These are phyloP conservation scores for Harpegnathos saltator DNA, from an alignment of 1,140 invertebrate species.

Conservation along the genomic window DNA sequence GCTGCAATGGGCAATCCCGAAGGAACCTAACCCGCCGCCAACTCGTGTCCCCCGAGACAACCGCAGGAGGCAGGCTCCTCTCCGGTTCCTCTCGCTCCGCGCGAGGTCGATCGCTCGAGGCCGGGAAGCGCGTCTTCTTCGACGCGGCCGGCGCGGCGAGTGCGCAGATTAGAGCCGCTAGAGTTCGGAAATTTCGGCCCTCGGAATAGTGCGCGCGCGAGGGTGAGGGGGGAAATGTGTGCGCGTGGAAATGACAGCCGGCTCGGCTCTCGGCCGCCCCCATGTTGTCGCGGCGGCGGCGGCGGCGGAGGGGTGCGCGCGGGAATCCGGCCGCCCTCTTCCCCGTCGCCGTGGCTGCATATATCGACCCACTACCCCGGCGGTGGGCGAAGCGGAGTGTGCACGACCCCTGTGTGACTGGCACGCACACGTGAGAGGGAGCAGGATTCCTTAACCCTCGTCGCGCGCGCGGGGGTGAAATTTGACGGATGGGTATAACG, in stretches of 20 bases:
- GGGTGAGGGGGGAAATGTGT: too few relatives aligned
- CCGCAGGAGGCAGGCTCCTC: too few relatives aligned
- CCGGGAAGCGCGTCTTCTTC: slow-evolving; percentile 30
- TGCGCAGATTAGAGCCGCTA: slow-evolving; percentile 11
- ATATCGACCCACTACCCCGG: slow-evolving; percentile 57
- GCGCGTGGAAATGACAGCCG: slow-evolving; percentile 59
- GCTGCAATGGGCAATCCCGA: background rate
- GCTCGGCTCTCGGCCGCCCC: slow-evolving; percentile 48
- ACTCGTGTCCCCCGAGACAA: too few relatives aligned
- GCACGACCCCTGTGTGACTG: slow-evolving; percentile 57
- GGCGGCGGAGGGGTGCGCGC: slow-evolving; percentile 18
- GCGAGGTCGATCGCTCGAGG: too few relatives aligned
- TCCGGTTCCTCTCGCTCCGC: too few relatives aligned
- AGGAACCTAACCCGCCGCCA: background rate
- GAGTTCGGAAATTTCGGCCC: slow-evolving; percentile 56
- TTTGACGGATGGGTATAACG: slow-evolving; percentile 44
- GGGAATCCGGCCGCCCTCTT: slow-evolving; percentile 56
- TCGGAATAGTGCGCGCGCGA: slow-evolving; percentile 50
- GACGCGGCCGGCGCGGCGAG: too few relatives aligned
- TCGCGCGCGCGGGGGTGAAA: slow-evolving; percentile 38
- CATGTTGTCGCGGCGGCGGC: slow-evolving; percentile 24
- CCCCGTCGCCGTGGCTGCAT: slow-evolving; percentile 52
- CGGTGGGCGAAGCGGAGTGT: slow-evolving; percentile 54
- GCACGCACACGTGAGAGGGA: slow-evolving; percentile 43
- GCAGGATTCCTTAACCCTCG: slow-evolving; percentile 52